Evolutionary conservation across 1,140 invertebrate species (phyloP), one percentile per base, ranked within the genome.

Genomic region (Dolichoris vasculosae): DNA sequence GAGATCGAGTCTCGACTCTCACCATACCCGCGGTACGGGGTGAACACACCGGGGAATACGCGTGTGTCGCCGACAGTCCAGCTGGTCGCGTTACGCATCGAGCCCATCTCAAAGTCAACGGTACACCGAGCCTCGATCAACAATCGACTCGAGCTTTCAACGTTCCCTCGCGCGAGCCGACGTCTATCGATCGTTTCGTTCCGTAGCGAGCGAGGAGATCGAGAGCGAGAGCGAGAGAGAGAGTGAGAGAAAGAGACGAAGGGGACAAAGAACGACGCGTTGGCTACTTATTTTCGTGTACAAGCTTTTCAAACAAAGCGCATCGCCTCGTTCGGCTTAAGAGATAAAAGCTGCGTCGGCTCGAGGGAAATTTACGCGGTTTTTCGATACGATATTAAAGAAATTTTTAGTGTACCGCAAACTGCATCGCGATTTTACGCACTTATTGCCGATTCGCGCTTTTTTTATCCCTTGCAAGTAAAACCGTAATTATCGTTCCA

Each of bases 1-100:
- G 94, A 81, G 92, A 94, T 89, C 90, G 94, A 87, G 92, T 94
- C 64, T 94, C 94, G 86, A 92, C 93, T 64, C 90, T 94, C 82
- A 94, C 93, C 84, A 94, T 94, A 86, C 92, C 93, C 67, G 88
- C 92, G 15, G 92, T 93, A 63, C 90, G 87, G 87, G 91, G 90
- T 80, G 92, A 94, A 86, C 95, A 97, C 91, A 93, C 95, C 83
- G 97, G 96, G 23, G 96, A 96, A 89, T 97, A 97, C 90, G 96
- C 96, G 26, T 97, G 97, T 91, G 91, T 94, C 46, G 96, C 95
- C 40, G 94, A 93, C 87, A 97, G 97, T 93, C 91, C 93, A 69
- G 96, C 95, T 64, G 96, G 95, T 85, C 93, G 91, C 81, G 94
- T 94, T 80, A 94, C 93, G 87, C 95, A 95, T 90, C 95, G 95